Percentiles rank a stretch among this genome's conserved stretches.
These are phyloP conservation scores for Scatophagus argus DNA, from an alignment of 2,113 vertebrate species.

Conservation along the genomic window DNA sequence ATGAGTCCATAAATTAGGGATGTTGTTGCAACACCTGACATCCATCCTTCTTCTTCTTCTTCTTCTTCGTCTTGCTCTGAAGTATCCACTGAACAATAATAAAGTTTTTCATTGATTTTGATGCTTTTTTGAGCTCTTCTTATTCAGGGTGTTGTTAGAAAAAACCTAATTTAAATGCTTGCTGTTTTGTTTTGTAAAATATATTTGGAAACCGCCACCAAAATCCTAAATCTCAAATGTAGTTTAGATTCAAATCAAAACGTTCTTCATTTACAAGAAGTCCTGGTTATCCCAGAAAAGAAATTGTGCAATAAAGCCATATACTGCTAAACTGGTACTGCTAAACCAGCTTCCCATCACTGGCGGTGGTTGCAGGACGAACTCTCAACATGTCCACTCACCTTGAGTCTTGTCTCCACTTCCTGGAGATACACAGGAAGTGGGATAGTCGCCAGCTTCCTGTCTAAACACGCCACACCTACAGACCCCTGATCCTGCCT, in stretches of 20 bases:
- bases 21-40: not conserved
- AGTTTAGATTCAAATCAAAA: too few species aligned
- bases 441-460: conserved; percentile 53
- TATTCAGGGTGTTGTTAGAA: not conserved
- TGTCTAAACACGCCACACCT: conserved; percentile 50
- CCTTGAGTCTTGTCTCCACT: conserved; percentile 37
- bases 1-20: not conserved
- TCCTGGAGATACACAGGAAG: conserved; percentile 61
- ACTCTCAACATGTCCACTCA: conserved; percentile 16
- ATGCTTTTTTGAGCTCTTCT: too few species aligned
- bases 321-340: too few species aligned
- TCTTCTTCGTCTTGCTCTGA: too few species aligned
- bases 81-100: too few species aligned
- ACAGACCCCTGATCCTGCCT: conserved; percentile 21
- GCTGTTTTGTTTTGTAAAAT: too few species aligned
- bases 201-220: too few species aligned
- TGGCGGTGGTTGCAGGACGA: not conserved
- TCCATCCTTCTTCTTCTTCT: too few species aligned
- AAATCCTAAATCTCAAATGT: too few species aligned
- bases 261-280: not conserved
- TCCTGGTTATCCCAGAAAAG: not conserved
- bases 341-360: too few species aligned
- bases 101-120: too few species aligned
- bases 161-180: too few species aligned
- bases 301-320: not conserved